phyloP scores from a whole-genome alignment of 37 sponge, comb jelly and placozoan species.

The Spongilla lacustris region DNA sequence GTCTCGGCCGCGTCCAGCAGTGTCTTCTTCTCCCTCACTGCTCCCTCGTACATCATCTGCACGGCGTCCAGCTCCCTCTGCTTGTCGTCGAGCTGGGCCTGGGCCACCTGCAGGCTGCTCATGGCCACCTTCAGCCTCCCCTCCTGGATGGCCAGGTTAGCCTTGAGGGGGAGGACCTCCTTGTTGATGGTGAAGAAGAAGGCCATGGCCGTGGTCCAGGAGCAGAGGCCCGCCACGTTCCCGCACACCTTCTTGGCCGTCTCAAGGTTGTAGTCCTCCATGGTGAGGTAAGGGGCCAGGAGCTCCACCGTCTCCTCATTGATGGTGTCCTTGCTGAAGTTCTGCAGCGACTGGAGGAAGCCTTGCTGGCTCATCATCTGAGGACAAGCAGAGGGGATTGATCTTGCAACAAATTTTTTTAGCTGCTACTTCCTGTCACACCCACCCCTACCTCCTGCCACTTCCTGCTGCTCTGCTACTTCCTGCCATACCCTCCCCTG shows the following conservation, averaged over 20 bases:
- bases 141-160: constrained; percentile 92
- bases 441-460: too few relatives aligned
- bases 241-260: constrained; percentile 98
- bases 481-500: too few relatives aligned
- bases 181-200: constrained; percentile 95
- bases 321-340: constrained; percentile 92
- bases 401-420: too few relatives aligned
- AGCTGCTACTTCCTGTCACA: too few relatives aligned
- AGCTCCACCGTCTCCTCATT: constrained; percentile 96
- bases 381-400: too few relatives aligned
- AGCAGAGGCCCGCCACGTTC: constrained; percentile 94
- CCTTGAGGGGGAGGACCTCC: constrained; percentile 97
- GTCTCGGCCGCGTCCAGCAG: constrained; percentile 90
- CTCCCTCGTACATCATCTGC: constrained; percentile 86
- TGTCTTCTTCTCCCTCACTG: constrained; percentile 91
- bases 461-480: too few relatives aligned
- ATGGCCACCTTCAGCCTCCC: constrained; percentile 81
- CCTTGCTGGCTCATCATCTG: constrained; percentile 90
- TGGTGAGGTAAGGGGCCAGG: constrained; percentile 83
- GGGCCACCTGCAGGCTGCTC: constrained; percentile 82
- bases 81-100: constrained; percentile 95
- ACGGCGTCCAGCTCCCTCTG: constrained; percentile 92
- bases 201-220: constrained; percentile 97
- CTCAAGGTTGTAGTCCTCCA: constrained; percentile 93
- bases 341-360: constrained; percentile 76